A percentile compares a stretch with the other conserved stretches of the same genome.
Conservation (phyloP, 2,888 invertebrate species). For the Villa cingulata region DNA sequence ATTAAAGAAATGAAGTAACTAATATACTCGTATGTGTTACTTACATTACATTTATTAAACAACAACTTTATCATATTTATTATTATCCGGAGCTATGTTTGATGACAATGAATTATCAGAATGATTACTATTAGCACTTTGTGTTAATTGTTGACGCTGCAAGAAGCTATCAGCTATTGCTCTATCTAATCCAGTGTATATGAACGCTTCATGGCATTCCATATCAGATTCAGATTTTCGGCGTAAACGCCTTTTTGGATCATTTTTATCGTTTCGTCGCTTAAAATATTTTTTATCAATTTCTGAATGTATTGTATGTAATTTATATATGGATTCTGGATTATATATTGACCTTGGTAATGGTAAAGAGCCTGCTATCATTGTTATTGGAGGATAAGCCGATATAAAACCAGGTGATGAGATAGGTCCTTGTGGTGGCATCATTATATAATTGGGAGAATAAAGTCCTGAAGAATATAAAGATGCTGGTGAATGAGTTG, state of each 20-base stretch:
- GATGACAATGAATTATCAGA: slow-evolving; percentile 23
- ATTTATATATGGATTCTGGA: slow-evolving; percentile 1
- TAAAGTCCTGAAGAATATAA: neutral
- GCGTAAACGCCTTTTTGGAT: slow-evolving; percentile 27
- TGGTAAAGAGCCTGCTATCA: too few relatives aligned
- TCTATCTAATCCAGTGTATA: slow-evolving; percentile 33
- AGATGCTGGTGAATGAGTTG: neutral
- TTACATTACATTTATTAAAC: slow-evolving; percentile 21
- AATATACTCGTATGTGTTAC: too few relatives aligned
- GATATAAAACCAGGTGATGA: neutral
- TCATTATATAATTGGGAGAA: slow-evolving; percentile 18
- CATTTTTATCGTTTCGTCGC: slow-evolving; percentile 20
- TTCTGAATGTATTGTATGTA: slow-evolving; percentile 15
- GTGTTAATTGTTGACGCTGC: slow-evolving; percentile 30
- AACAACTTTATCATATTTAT: slow-evolving; percentile 25
- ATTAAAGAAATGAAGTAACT: too few relatives aligned
- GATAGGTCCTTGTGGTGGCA: slow-evolving; percentile 15
- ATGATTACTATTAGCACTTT: slow-evolving; percentile 24
- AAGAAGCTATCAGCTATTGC: slow-evolving; percentile 33
- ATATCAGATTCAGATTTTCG: slow-evolving; percentile 33
- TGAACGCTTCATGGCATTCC: slow-evolving; percentile 26
- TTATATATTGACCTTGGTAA: neutral
- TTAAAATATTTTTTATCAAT: slow-evolving; percentile 19
- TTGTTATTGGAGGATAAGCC: neutral
- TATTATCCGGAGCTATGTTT: neutral